phyloP scores from a whole-genome alignment of 2,113 vertebrate species.

The Tupaia tana region DNA sequence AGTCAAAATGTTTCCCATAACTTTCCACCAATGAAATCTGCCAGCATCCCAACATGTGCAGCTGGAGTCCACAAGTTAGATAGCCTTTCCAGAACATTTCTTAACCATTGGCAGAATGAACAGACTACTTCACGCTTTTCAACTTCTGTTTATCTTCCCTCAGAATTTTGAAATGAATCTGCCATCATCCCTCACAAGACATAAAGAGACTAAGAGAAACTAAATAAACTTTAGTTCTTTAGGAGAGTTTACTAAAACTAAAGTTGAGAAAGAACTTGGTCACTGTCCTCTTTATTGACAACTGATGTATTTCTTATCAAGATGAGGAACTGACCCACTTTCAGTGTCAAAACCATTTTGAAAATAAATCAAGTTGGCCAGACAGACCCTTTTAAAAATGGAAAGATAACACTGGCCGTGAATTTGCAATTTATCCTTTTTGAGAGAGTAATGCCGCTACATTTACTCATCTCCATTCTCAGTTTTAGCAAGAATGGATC shows the following conservation, averaged over 20 bases:
- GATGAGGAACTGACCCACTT: background rate
- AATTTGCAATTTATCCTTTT: background rate
- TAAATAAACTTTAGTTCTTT: conserved; percentile 18
- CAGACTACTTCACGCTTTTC: background rate
- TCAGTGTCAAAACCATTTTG: conserved; percentile 33
- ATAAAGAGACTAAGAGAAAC: background rate
- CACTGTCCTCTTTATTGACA: conserved; percentile 48
- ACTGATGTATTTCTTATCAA: background rate
- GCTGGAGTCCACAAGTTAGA: background rate
- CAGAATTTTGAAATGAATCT: conserved; percentile 15
- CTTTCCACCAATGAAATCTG: background rate
- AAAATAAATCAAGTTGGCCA: conserved; percentile 23
- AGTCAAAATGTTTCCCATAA: background rate
- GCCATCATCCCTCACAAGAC: background rate
- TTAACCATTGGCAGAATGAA: conserved; percentile 22
- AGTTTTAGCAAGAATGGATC: background rate
- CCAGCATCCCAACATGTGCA: background rate
- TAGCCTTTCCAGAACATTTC: background rate
- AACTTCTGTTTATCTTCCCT: background rate
- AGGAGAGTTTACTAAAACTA: background rate
- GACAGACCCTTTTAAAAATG: background rate
- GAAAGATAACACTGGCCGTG: background rate
- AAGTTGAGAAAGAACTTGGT: background rate
- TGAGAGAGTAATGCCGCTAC: background rate
- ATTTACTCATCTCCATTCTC: background rate